Percentiles rank a stretch among this genome's conserved stretches.
Evolutionary conservation across 2,113 vertebrate genomes (phyloP).

Genomic region (Phaethornis superciliosus): DNA sequence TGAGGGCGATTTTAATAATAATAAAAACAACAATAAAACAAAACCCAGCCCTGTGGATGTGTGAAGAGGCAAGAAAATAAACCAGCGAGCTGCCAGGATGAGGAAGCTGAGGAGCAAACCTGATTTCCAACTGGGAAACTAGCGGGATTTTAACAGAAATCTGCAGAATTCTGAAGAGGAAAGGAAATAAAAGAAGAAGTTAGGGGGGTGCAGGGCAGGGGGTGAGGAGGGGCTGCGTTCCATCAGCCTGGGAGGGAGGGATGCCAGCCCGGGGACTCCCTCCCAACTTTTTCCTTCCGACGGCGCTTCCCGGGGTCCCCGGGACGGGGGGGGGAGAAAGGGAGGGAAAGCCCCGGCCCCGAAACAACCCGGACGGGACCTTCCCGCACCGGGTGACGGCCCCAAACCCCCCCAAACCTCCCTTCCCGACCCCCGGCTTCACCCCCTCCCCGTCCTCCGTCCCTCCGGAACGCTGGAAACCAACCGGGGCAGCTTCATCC

Average conservation of each 20-base stretch:
- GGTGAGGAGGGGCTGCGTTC: too few species aligned
- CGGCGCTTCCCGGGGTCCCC: background rate
- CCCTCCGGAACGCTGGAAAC: background rate
- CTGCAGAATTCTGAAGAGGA: too few species aligned
- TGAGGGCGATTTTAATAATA: rapidly evolving
- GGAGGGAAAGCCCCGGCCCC: background rate
- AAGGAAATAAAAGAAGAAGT: too few species aligned
- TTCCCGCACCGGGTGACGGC: too few species aligned
- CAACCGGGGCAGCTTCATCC: background rate
- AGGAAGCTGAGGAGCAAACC: too few species aligned
- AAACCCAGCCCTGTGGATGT: too few species aligned
- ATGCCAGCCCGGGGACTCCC: background rate
- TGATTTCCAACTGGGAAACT: too few species aligned
- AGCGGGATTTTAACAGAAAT: too few species aligned
- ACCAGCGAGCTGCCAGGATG: background rate
- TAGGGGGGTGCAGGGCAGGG: too few species aligned
- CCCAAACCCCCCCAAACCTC: background rate
- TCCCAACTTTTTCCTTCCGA: background rate
- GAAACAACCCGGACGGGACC: too few species aligned
- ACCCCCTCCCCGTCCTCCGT: background rate
- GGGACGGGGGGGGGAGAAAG: rapidly evolving
- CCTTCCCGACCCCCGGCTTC: background rate
- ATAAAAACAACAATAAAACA: background rate
- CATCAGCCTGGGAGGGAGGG: too few species aligned
- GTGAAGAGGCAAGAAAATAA: background rate